Percentiles rank a stretch among this genome's conserved stretches.
Evolutionary conservation across 2,888 invertebrate genomes (phyloP).

Genomic region (Podabrus alpinus): DNA sequence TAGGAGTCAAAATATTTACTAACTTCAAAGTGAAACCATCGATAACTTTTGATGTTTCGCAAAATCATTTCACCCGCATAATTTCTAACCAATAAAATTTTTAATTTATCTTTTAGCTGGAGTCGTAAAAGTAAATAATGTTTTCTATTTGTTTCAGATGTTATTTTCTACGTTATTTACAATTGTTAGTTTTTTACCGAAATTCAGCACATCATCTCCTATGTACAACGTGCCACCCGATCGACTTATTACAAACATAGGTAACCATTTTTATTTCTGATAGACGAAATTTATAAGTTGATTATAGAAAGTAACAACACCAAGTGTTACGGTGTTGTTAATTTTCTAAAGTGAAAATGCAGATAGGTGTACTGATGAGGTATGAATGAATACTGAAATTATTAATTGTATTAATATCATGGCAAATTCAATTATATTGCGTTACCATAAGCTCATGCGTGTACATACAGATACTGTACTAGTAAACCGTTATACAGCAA

Average conservation of each 20-base stretch:
- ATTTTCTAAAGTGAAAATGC: background rate
- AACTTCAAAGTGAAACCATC: background rate
- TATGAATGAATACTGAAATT: background rate
- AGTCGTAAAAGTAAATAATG: background rate
- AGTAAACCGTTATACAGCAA: background rate
- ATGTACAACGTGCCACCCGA: conserved; percentile 56
- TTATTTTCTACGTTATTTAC: conserved; percentile 52
- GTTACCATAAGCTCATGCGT: background rate
- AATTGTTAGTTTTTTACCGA: conserved; percentile 49
- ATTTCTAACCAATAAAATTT: background rate
- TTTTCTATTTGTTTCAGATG: conserved; percentile 50
- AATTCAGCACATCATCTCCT: conserved; percentile 50
- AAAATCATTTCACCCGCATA: background rate
- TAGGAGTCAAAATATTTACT: background rate
- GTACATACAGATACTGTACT: background rate
- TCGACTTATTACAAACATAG: conserved; percentile 54
- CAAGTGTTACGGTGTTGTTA: too few species aligned
- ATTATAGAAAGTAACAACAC: background rate
- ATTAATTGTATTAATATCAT: too few species aligned
- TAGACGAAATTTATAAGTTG: background rate
- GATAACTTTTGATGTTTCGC: background rate
- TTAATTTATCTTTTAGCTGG: background rate
- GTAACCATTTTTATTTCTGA: conserved; percentile 28
- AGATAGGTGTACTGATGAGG: background rate
- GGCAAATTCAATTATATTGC: background rate